Evolutionary conservation across 1,140 invertebrate genomes (phyloP).

Genomic region (Oedothorax gibbosus): DNA sequence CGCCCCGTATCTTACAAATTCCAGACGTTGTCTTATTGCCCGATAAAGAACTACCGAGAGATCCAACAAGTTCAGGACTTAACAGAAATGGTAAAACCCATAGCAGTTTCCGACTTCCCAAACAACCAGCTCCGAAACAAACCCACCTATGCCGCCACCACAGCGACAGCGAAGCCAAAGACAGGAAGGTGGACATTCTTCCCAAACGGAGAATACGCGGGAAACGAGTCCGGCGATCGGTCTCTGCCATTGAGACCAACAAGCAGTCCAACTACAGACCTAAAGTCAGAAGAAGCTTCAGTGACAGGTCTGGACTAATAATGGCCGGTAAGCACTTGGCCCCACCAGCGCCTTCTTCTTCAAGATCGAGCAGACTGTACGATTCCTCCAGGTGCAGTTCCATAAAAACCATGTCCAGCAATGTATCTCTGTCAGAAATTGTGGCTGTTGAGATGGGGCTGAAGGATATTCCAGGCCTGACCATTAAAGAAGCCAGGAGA

Average conservation of each 20-base stretch:
- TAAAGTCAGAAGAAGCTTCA: conserved; percentile 46
- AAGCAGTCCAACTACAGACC: conserved; percentile 11
- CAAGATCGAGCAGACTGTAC: conserved; percentile 16
- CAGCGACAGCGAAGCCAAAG: conserved; percentile 48
- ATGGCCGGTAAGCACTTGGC: conserved; percentile 29
- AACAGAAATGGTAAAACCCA: not conserved
- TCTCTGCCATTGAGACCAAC: conserved; percentile 42
- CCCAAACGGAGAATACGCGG: not conserved
- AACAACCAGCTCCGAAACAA: not conserved
- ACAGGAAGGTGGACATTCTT: not conserved
- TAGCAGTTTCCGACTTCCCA: conserved; percentile 30
- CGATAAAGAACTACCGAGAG: not conserved
- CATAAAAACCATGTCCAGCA: conserved; percentile 28
- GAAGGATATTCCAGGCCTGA: conserved; percentile 36
- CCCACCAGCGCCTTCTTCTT: conserved; percentile 3
- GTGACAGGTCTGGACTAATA: conserved; percentile 40
- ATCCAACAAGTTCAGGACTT: not conserved
- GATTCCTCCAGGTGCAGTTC: conserved; percentile 42
- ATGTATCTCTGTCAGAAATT: conserved; percentile 41
- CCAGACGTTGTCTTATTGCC: no score
- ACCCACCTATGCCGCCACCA: conserved; percentile 39
- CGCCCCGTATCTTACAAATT: no score
- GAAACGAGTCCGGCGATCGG: conserved; percentile 13
- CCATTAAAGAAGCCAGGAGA: conserved; percentile 45
- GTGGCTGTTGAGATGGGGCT: conserved; percentile 49